Conservation (phyloP, 1,140 invertebrate genomes). For the Leguminivora glycinivorella region DNA sequence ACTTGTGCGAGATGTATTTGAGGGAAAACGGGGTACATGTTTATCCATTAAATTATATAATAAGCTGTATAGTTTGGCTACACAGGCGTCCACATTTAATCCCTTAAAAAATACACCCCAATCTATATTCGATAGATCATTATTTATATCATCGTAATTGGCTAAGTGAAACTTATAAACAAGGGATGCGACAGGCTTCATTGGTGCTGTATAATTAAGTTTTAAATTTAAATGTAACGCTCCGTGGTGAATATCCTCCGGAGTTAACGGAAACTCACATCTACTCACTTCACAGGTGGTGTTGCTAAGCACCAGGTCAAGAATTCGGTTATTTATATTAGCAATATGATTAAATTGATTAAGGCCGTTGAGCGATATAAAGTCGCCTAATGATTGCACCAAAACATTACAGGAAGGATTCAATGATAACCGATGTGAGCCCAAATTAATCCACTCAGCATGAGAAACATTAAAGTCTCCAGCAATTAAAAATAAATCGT, state of each 20-base stretch:
- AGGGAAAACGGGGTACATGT: background rate
- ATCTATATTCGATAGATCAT: background rate
- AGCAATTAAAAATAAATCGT: conserved; percentile 9
- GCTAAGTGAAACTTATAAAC: background rate
- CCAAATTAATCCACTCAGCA: background rate
- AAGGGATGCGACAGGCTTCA: background rate
- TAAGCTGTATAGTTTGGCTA: background rate
- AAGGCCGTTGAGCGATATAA: background rate
- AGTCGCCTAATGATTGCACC: background rate
- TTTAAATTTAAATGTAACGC: background rate
- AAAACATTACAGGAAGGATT: background rate
- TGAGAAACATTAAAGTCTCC: background rate
- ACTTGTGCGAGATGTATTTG: background rate
- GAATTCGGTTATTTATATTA: background rate
- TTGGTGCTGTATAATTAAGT: background rate
- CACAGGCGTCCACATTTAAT: background rate
- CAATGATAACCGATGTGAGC: background rate
- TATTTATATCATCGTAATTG: background rate
- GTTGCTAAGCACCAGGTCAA: background rate
- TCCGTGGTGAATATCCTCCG: background rate
- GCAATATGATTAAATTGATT: background rate
- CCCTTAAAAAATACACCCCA: background rate
- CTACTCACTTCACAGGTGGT: background rate
- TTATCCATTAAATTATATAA: background rate
- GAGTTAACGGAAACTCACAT: background rate